These are phyloP conservation scores for Sporophila hypoxantha DNA, from an alignment of 2,113 vertebrate genomes.

Conservation along the genomic window DNA sequence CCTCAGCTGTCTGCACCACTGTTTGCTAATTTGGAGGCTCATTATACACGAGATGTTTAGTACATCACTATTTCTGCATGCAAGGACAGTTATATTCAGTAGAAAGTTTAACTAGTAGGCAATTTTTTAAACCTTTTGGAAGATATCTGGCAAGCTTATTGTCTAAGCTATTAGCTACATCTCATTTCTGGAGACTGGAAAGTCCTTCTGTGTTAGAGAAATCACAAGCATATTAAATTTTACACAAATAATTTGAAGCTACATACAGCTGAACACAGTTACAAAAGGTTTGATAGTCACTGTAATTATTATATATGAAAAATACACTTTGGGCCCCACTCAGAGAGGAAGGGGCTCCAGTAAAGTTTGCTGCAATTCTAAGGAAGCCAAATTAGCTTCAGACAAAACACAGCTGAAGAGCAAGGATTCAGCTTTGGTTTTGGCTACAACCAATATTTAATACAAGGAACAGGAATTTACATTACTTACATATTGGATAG, in stretches of 20 bases:
- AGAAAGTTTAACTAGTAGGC: conserved; percentile 26
- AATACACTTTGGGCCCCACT: conserved; percentile 9
- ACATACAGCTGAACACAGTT: conserved; percentile 35
- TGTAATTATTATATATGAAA: conserved; percentile 13
- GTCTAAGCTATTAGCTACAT: background rate
- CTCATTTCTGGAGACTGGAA: background rate
- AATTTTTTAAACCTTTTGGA: background rate
- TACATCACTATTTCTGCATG: conserved; percentile 26
- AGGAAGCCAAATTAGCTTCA: conserved; percentile 19
- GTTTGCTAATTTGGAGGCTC: background rate
- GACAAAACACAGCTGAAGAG: conserved; percentile 24
- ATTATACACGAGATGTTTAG: background rate
- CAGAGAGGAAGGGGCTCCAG: background rate
- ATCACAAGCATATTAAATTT: conserved; percentile 5
- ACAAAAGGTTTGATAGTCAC: conserved; percentile 21
- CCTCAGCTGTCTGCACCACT: background rate
- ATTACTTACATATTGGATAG: conserved; percentile 32
- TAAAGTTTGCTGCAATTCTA: conserved; percentile 17
- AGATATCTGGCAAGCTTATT: background rate
- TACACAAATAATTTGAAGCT: conserved; percentile 23
- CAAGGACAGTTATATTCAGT: conserved; percentile 41
- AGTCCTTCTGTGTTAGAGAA: conserved; percentile 11
- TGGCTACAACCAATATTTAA: conserved; percentile 16
- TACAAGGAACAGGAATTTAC: conserved; percentile 32
- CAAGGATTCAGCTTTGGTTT: conserved; percentile 36